A percentile compares a stretch with the other conserved stretches of the same genome.
These are phyloP conservation scores for Meriones psammophilus DNA, from an alignment of 2,797 vertebrate genomes.

Conservation along the genomic window DNA sequence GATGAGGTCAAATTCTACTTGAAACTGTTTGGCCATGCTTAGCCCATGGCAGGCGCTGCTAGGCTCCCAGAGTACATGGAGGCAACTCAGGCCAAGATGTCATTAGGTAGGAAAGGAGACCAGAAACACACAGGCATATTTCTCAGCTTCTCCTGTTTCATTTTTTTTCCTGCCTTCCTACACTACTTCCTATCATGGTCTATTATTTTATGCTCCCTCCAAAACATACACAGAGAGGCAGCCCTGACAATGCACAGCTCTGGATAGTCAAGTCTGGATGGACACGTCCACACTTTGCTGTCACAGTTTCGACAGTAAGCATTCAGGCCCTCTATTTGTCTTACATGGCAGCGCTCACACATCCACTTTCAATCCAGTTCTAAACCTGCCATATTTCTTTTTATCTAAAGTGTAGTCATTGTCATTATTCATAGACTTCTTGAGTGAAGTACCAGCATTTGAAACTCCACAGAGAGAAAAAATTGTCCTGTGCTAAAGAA, in stretches of 20 bases:
- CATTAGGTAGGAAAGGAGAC: neutral
- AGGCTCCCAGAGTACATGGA: no score
- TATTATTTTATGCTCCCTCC: neutral
- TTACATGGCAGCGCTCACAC: neutral
- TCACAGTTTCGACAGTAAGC: neutral
- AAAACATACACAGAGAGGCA: neutral
- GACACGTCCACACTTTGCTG: neutral
- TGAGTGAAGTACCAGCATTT: constrained; percentile 41
- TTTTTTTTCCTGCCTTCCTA: neutral
- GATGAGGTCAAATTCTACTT: neutral
- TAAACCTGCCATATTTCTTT: neutral
- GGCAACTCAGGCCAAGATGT: no score
- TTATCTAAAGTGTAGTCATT: neutral
- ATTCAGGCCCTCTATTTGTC: neutral
- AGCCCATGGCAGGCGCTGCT: no score
- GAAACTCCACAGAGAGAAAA: neutral
- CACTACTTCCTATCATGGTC: neutral
- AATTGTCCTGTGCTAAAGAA: neutral
- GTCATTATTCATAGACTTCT: neutral
- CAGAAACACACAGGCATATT: neutral
- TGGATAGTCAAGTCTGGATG: neutral
- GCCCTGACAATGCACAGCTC: neutral
- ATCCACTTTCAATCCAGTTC: neutral
- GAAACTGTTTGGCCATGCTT: neutral
- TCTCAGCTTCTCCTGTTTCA: no score